A percentile compares a stretch with the other conserved stretches of the same genome.
phyloP scores from a whole-genome alignment of 2,113 vertebrate species.

The Pluvialis apricaria region DNA sequence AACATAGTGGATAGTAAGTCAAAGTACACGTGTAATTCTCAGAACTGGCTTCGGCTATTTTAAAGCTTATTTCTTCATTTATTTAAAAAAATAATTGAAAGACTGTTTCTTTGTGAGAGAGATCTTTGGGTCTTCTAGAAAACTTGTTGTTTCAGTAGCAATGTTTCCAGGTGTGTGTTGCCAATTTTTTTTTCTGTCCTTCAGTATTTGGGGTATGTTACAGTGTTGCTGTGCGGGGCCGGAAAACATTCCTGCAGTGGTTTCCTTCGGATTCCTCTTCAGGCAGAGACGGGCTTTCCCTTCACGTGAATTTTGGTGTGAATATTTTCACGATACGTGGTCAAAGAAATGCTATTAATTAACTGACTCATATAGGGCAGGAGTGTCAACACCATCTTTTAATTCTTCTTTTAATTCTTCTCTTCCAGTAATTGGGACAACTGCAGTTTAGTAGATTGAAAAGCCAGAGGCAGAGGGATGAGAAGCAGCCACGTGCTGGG shows the following conservation, averaged over 20 bases:
- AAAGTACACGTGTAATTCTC: neutral
- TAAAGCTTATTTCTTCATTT: neutral
- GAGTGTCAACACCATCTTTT: neutral
- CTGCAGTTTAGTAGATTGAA: neutral
- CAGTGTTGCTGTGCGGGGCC: neutral
- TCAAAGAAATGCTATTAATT: neutral
- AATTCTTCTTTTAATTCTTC: neutral
- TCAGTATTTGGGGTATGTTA: neutral
- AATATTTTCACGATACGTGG: neutral
- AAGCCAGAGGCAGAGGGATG: neutral
- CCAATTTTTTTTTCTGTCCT: neutral
- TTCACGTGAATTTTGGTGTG: neutral
- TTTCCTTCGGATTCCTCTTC: neutral
- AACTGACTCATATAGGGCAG: neutral
- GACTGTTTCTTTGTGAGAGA: neutral
- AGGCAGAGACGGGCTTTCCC: neutral
- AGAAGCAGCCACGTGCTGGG: neutral
- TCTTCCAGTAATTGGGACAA: neutral
- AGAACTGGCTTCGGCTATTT: neutral
- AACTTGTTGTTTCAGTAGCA: neutral
- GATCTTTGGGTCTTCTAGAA: neutral
- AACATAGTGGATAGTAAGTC: neutral
- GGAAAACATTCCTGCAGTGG: neutral
- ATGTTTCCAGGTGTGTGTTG: neutral
- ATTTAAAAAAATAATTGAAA: neutral